A percentile compares a stretch with the other conserved stretches of the same genome.
phyloP scores from a whole-genome alignment of 1,140 invertebrate species.

The Cyphomyrmex costatus region DNA sequence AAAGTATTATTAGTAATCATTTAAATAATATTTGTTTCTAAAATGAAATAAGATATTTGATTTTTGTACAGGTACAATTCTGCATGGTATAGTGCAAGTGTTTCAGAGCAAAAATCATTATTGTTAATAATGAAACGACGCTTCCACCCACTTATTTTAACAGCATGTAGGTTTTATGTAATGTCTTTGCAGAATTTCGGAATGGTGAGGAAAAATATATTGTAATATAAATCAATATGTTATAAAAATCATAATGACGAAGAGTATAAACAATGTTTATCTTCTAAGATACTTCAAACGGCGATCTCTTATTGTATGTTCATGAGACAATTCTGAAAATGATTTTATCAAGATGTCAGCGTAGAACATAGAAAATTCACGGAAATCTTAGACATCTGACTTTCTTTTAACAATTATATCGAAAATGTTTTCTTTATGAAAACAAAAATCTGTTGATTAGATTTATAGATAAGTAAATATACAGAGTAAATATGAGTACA shows the following conservation, averaged over 20 bases:
- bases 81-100: conserved; percentile 6
- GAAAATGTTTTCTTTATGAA: too few species aligned
- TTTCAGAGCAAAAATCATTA: conserved; percentile 7
- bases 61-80: conserved; percentile 18
- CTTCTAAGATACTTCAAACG: conserved; percentile 17
- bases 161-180: background rate
- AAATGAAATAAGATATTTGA: too few species aligned
- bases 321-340: conserved; percentile 23
- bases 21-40: too few species aligned
- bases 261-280: background rate
- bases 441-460: too few species aligned
- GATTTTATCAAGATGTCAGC: background rate
- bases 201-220: conserved; percentile 6
- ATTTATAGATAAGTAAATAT: too few species aligned
- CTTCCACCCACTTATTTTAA: background rate
- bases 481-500: too few species aligned
- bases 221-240: background rate
- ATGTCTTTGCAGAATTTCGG: conserved; percentile 35
- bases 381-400: too few species aligned
- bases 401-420: too few species aligned
- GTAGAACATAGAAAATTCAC: too few species aligned
- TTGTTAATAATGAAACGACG: conserved; percentile 28
- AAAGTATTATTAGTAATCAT: background rate
- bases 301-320: conserved; percentile 15
- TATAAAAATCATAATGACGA: background rate